These are phyloP conservation scores for Apotomis capreana DNA, from an alignment of 2,888 invertebrate genomes.

Conservation along the genomic window DNA sequence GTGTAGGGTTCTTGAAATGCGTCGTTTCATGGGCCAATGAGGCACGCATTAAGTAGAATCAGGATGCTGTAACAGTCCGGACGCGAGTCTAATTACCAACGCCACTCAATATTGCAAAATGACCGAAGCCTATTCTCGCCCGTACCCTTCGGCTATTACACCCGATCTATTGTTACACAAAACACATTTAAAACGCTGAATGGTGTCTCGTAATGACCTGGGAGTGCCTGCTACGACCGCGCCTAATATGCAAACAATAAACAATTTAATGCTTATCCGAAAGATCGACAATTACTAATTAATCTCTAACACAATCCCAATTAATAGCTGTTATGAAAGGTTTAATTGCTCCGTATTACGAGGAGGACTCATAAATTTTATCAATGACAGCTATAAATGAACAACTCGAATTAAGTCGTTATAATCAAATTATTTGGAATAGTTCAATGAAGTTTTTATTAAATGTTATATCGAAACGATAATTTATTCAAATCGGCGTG, in stretches of 20 bases:
- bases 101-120: constrained; percentile 80
- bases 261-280: constrained; percentile 66
- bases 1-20: constrained; percentile 37
- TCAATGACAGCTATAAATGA: constrained; percentile 59
- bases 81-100: constrained; percentile 78
- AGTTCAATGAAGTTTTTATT: constrained; percentile 43
- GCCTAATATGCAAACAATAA: constrained; percentile 60
- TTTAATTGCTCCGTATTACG: constrained; percentile 61
- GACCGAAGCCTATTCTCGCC: constrained; percentile 68
- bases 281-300: constrained; percentile 74
- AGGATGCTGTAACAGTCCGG: constrained; percentile 79
- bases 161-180: constrained; percentile 71
- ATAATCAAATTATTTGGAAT: constrained; percentile 50
- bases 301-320: constrained; percentile 68
- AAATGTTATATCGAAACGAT: constrained; percentile 43
- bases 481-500: constrained; percentile 43
- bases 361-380: constrained; percentile 56
- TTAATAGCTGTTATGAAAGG: constrained; percentile 75
- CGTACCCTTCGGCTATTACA: constrained; percentile 71
- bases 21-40: constrained; percentile 46
- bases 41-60: constrained; percentile 70
- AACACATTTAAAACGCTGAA: constrained; percentile 68
- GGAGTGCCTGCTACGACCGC: constrained; percentile 62
- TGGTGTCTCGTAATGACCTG: constrained; percentile 69
- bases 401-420: constrained; percentile 57